Evolutionary conservation across 1,140 invertebrate species (phyloP).

Genomic region (Eufriesea mexicana): DNA sequence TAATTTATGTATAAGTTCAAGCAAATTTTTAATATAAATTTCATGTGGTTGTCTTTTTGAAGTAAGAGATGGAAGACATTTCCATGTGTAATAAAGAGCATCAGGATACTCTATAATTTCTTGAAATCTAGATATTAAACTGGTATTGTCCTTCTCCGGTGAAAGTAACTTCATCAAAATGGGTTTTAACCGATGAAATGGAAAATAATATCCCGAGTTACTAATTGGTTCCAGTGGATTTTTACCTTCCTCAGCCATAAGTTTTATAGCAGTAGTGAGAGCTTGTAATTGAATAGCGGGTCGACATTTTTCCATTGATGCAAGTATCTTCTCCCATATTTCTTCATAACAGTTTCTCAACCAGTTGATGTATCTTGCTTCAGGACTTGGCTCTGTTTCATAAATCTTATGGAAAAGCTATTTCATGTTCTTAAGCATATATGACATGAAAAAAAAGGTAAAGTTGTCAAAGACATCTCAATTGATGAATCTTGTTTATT

Average conservation of each 20-base stretch:
- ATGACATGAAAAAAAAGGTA: neutral
- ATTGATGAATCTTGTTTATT: no score
- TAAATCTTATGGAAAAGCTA: conserved; percentile 49
- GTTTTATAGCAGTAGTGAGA: conserved; percentile 86
- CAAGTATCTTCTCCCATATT: conserved; percentile 82
- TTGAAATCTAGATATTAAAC: conserved; percentile 84
- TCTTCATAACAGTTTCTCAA: conserved; percentile 85
- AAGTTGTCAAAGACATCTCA: no score
- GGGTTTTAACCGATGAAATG: conserved; percentile 84
- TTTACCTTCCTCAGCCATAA: conserved; percentile 86
- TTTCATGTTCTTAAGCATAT: neutral
- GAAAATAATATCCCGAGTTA: conserved; percentile 83
- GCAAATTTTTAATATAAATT: conserved; percentile 87
- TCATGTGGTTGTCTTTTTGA: conserved; percentile 84
- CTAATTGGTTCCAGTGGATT: conserved; percentile 82
- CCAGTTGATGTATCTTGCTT: conserved; percentile 85
- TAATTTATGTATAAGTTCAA: conserved; percentile 86
- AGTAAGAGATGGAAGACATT: conserved; percentile 83
- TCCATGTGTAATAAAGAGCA: conserved; percentile 84
- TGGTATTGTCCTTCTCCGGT: conserved; percentile 80
- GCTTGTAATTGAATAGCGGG: conserved; percentile 84
- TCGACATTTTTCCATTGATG: conserved; percentile 82
- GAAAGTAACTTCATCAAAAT: conserved; percentile 84
- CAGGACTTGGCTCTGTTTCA: conserved; percentile 81
- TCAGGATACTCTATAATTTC: conserved; percentile 86